Base-by-base conservation (phyloP, 2,113 vertebrate genomes). In the Camelus dromedarius region DNA sequence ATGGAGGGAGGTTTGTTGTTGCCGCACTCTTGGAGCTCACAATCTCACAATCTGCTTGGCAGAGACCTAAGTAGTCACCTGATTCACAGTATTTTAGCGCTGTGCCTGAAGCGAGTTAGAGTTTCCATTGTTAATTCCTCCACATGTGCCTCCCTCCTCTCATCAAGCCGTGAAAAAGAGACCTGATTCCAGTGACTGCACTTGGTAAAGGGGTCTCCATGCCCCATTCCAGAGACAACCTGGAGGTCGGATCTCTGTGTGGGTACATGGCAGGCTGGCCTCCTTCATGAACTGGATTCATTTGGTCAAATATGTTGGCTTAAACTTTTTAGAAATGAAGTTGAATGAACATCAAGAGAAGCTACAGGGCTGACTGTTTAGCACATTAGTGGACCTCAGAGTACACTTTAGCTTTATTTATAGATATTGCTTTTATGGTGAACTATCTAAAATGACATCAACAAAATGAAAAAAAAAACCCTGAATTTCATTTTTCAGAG, bases 381-480 rank as follows among this genome's bases (percentile, higher is more conserved):
- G 42, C 62, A 58, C 54, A 66, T 93, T 67, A 97, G 72, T 54
- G 83, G 67, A 66, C 62, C 35, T 95, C 93, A 30, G 66, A 96
- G 89, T 67, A 52, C 24, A 81, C 16, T 77, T 67, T 95, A 56
- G 46, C 32, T 81, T 94, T 94, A 92, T 94, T 97, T 89, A 97
- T 95, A 58, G 89, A 64, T 77, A 86, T 19, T 88, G 26, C 70
- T 56, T 95, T 95, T 91, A 58, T 86, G 86, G 73, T 38, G 77
- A 95, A 30, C 58, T 77, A 91, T 91, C 77, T 91, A 56, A 94
- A 87, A 97, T 77, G 77, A 73, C 48, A 93, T 94, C 89, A 50
- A 50, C 54, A 64, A 79, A 96, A 92, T 96, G 88, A 96, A 95
- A 96, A 93, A 85, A 91, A 95, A 77, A 42, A 42, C 38, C 38